Evolutionary conservation across 23 tunicate species (phyloP).

Genomic region (Trididemnum miniatum): DNA sequence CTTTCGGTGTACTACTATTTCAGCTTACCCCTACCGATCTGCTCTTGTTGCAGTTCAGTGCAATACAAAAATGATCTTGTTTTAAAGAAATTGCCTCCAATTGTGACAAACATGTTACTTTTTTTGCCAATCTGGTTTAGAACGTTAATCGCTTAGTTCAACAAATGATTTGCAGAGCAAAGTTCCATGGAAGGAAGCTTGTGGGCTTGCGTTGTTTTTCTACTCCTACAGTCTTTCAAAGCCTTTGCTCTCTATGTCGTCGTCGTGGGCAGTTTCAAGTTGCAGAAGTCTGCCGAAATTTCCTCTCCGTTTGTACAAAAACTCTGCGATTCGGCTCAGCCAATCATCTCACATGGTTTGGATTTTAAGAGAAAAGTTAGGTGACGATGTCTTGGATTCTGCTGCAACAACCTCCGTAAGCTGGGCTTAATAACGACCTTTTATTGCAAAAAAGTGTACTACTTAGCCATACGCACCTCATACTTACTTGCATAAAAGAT

Average conservation of each 20-base stretch:
- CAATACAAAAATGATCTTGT: too few relatives aligned
- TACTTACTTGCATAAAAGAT: too few relatives aligned
- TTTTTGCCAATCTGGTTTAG: too few relatives aligned
- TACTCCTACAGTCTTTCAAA: conserved; percentile 46
- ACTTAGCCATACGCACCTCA: too few relatives aligned
- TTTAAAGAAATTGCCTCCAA: too few relatives aligned
- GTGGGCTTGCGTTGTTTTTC: conserved; percentile 25
- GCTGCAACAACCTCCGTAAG: neutral
- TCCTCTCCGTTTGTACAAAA: conserved; percentile 45
- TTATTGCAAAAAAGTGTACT: too few relatives aligned
- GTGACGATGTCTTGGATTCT: neutral
- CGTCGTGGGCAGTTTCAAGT: conserved; percentile 62
- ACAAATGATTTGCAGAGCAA: conserved; percentile 50
- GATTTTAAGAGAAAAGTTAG: conserved; percentile 24
- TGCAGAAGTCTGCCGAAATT: conserved; percentile 22
- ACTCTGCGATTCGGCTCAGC: conserved; percentile 60
- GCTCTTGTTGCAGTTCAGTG: too few relatives aligned
- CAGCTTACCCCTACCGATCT: too few relatives aligned
- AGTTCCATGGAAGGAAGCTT: conserved; percentile 43
- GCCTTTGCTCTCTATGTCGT: conserved; percentile 35
- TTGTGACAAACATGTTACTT: too few relatives aligned
- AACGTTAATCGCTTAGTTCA: too few relatives aligned
- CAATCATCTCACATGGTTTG: conserved; percentile 69
- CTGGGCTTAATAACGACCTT: too few relatives aligned
- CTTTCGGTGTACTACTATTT: too few relatives aligned